These are phyloP conservation scores for Anguilla obscura DNA, from an alignment of 2,797 vertebrate species.

Conservation along the genomic window DNA sequence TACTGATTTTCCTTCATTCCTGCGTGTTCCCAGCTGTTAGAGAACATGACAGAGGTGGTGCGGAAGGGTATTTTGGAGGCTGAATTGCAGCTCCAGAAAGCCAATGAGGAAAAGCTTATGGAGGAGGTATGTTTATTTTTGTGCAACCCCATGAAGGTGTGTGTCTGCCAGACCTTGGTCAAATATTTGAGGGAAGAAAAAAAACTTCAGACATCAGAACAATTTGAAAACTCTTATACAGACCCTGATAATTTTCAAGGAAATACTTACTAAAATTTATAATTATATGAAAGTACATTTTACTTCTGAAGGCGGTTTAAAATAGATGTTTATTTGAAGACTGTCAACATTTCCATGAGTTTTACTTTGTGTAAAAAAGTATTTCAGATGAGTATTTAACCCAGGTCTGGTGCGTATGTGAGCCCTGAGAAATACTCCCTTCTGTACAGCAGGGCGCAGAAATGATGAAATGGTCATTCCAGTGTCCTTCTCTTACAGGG, in stretches of 20 bases:
- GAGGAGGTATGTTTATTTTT: conserved; percentile 78
- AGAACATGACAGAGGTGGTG: conserved; percentile 97
- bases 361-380: no score
- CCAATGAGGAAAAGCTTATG: conserved; percentile 87
- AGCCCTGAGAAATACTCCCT: background rate
- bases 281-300: background rate
- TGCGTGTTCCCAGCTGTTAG: conserved; percentile 77
- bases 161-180: background rate
- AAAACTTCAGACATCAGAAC: background rate
- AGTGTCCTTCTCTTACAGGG: conserved; percentile 73
- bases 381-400: no score
- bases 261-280: background rate
- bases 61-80: conserved; percentile 94
- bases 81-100: conserved; percentile 86
- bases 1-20: background rate
- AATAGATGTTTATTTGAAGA: background rate
- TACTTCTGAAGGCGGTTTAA: background rate
- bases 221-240: background rate
- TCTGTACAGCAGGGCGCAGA: background rate
- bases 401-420: background rate
- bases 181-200: background rate
- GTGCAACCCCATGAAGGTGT: background rate
- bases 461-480: background rate
- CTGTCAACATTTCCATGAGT: background rate
- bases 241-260: background rate